A percentile compares a stretch with the other conserved stretches of the same genome.
Evolutionary conservation across 2,113 vertebrate genomes (phyloP).

Genomic region (Petaurus breviceps): DNA sequence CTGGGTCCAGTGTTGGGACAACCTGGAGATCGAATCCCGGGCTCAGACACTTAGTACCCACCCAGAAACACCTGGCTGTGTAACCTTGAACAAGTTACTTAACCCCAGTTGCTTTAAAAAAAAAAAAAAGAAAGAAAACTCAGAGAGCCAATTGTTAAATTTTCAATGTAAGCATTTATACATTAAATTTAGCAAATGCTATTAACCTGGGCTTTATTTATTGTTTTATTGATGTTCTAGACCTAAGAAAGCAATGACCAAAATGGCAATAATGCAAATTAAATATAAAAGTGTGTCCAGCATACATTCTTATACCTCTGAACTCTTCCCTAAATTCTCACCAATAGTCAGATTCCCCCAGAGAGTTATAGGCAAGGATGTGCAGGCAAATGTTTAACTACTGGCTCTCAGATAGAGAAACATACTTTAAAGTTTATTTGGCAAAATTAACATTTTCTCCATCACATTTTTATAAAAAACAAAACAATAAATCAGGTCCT

Average conservation of each 20-base stretch:
- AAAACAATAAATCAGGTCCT: neutral
- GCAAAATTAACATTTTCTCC: neutral
- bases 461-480: neutral
- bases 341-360: neutral
- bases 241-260: neutral
- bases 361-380: neutral
- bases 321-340: neutral
- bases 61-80: too few species aligned
- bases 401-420: neutral
- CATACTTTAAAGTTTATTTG: neutral
- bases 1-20: too few species aligned
- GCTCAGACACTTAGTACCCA: too few species aligned
- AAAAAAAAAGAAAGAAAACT: too few species aligned
- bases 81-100: too few species aligned
- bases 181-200: neutral
- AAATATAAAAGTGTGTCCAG: neutral
- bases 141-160: neutral
- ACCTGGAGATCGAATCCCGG: too few species aligned
- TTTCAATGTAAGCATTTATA: neutral
- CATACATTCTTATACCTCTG: neutral
- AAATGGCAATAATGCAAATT: neutral
- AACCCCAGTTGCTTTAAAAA: too few species aligned
- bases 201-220: neutral
- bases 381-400: neutral
- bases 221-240: neutral